Percentiles rank a stretch among this genome's conserved stretches.
phyloP scores from a whole-genome alignment of 2,113 vertebrate species.

The Ammospiza nelsoni region DNA sequence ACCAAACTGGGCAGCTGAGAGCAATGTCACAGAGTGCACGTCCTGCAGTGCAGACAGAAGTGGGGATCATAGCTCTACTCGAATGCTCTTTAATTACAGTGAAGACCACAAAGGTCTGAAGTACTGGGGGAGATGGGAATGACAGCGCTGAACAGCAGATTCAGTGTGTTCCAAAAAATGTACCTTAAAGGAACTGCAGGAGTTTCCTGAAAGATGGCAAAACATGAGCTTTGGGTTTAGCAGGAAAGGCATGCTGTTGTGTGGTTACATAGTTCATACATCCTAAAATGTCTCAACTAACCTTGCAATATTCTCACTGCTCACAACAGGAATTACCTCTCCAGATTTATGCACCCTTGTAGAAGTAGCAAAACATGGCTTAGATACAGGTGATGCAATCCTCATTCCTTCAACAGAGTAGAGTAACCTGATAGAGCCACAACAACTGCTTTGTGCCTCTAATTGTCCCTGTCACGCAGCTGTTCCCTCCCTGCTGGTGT shows the following conservation, averaged over 20 bases:
- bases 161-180: neutral
- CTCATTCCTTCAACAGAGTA: neutral
- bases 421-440: neutral
- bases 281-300: neutral
- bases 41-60: neutral
- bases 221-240: neutral
- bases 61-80: neutral
- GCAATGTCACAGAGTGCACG: neutral
- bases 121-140: neutral
- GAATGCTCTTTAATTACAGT: neutral
- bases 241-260: neutral
- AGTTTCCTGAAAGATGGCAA: neutral
- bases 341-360: neutral
- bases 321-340: neutral
- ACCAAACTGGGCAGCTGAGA: neutral
- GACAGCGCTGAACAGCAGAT: neutral
- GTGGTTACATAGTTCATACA: neutral
- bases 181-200: neutral
- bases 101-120: neutral
- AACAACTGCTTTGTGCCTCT: neutral
- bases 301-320: neutral
- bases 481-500: neutral
- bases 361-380: neutral
- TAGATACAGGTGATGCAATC: neutral
- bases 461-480: neutral